Evolutionary conservation across 2,888 invertebrate species (phyloP), one percentile per base, ranked within the genome.

Genomic region (Netelia melanura): DNA sequence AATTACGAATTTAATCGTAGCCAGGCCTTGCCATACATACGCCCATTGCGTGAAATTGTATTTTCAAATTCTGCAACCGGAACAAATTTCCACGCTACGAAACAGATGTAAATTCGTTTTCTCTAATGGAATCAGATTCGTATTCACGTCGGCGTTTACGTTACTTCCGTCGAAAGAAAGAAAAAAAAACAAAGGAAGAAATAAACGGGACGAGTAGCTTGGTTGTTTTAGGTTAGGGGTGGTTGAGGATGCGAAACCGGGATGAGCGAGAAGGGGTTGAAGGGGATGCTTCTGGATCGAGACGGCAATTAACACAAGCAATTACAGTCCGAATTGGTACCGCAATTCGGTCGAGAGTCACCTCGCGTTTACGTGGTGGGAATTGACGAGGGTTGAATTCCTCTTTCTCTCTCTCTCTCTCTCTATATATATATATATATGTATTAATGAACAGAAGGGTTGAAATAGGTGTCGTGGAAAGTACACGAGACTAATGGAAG

Each of bases 291-390:
- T 48, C 52, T 30, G 21, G 23, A 6, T 75, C 58, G 54, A 58
- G 23, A 54, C 14, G 43, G 43, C 70, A 79, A 79, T 75, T 75
- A 70, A 75, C 68, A 54, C 79, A 54, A 75, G 75, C 65, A 44
- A 72, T 71, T 83, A 79, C 75, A 54, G 48, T 17, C 30, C 21
- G 54, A 21, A 79, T 83, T 75, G 62, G 48, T 64, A 68, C 72
- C 82, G 30, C 72, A 68, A 74, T 70, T 68, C 43, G 21, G 2
- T 62, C 70, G 68, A 64, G 68, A 64, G 43, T 70, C 65, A 65
- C 30, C 61, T 30, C 52, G 52, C 74, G 68, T 79, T 79, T 70
- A 25, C 75, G 44, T 44, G 56, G 30, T 70, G 14, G n/a, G 14
- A 70, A 70, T 79, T 75, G 67, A 38, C 68, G n/a, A 56, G 43